phyloP scores from a whole-genome alignment of 2,888 invertebrate genomes.

The Mesorhabditis belari region DNA sequence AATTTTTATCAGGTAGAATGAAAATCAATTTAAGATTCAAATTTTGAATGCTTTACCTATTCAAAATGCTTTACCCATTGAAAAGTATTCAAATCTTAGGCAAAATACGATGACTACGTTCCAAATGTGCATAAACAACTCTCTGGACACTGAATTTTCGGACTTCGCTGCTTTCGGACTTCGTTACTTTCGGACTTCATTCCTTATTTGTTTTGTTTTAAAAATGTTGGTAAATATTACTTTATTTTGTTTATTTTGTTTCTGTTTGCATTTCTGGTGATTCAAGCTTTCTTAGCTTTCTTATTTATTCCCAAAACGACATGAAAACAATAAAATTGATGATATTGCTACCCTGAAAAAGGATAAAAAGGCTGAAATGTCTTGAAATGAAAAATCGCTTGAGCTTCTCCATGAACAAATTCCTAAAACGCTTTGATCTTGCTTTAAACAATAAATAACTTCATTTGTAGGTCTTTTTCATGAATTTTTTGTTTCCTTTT shows the following conservation, averaged over 20 bases:
- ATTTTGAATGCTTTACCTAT: neutral
- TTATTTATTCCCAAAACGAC: neutral
- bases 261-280: too few species aligned
- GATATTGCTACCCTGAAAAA: neutral
- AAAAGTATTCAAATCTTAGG: neutral
- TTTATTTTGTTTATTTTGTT: too few species aligned
- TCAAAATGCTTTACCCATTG: too few species aligned
- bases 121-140: neutral
- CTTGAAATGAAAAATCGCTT: neutral
- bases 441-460: neutral
- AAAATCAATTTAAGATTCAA: neutral
- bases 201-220: too few species aligned
- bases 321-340: neutral
- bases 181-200: too few species aligned
- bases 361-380: neutral
- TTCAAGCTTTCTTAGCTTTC: too few species aligned
- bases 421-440: neutral
- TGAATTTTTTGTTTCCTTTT: neutral
- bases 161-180: too few species aligned
- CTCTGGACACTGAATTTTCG: too few species aligned
- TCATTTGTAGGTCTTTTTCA: neutral
- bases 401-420: neutral
- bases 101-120: neutral
- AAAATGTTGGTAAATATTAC: too few species aligned
- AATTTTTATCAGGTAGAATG: neutral